These are phyloP conservation scores for Plumapathes pennacea DNA, from an alignment of 92 coral and sea anemone species.

Conservation along the genomic window DNA sequence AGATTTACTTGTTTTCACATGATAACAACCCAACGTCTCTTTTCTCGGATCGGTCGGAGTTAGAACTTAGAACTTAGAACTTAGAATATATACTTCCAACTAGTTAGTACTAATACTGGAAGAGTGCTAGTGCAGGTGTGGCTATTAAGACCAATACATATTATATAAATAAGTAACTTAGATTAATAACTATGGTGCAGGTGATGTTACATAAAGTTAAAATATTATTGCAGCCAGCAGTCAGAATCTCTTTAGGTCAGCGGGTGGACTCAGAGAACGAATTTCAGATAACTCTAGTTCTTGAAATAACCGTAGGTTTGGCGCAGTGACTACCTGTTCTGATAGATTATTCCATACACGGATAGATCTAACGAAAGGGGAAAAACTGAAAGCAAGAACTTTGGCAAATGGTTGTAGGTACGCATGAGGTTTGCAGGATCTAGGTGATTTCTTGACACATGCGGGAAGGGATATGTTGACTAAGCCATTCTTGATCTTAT, in stretches of 20 bases:
- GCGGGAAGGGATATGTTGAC: constrained; percentile 6
- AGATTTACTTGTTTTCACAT: too few species aligned
- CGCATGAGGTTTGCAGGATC: constrained; percentile 10
- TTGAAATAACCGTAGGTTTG: constrained; percentile 4
- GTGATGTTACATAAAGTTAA: too few species aligned
- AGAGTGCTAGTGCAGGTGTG: too few species aligned
- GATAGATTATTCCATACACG: constrained; percentile 16
- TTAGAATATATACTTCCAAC: too few species aligned
- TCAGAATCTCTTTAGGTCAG: constrained; percentile 21
- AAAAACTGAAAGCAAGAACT: constrained; percentile 10
- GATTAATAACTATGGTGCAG: too few species aligned
- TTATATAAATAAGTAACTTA: too few species aligned
- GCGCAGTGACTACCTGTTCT: constrained; percentile 1
- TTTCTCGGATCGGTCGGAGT: too few species aligned
- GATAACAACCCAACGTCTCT: too few species aligned
- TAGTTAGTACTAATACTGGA: too few species aligned
- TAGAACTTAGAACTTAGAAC: too few species aligned
- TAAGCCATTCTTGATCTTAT: constrained; percentile 14
- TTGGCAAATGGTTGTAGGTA: constrained; percentile 4
- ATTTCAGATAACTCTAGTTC: constrained; percentile 12
- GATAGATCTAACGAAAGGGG: constrained; percentile 6
- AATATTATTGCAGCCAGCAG: too few species aligned
- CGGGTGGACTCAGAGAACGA: constrained; percentile 14
- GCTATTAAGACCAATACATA: too few species aligned
- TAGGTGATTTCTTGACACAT: constrained; percentile 7